These are phyloP conservation scores for Oriolus oriolus DNA, from an alignment of 2,113 vertebrate species.

Conservation along the genomic window DNA sequence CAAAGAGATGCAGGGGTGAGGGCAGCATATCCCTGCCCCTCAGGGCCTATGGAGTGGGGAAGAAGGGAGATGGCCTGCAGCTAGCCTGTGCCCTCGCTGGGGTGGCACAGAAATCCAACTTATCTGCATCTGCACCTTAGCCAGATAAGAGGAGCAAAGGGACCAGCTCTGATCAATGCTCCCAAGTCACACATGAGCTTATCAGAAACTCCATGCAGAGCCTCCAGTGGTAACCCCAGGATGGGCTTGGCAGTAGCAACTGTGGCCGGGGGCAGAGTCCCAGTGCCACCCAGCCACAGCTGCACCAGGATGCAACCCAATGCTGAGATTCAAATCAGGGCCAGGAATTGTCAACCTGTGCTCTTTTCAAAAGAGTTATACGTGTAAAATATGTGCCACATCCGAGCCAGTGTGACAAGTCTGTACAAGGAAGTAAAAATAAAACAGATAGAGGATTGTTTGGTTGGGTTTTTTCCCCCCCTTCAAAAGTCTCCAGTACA, in stretches of 20 bases:
- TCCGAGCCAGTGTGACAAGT: not conserved
- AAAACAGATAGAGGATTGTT: fast-evolving
- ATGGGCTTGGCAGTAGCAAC: not conserved
- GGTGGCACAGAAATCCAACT: fast-evolving
- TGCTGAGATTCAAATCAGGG: not conserved
- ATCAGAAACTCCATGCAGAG: not conserved
- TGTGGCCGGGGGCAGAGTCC: not conserved
- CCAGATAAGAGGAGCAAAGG: not conserved
- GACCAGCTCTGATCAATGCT: not conserved
- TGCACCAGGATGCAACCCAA: not conserved
- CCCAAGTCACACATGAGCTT: not conserved
- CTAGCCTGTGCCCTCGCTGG: fast-evolving
- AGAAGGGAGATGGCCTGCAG: not conserved
- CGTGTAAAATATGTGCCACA: not conserved
- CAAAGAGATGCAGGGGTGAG: not conserved
- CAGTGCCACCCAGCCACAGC: not conserved
- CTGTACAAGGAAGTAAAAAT: not conserved
- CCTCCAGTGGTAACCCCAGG: fast-evolving
- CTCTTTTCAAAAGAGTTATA: not conserved
- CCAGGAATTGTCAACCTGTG: not conserved
- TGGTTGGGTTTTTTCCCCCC: fast-evolving
- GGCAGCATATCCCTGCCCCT: not conserved
- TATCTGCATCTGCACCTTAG: not conserved
- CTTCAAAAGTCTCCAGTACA: not conserved
- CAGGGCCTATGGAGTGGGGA: fast-evolving